phyloP scores from a whole-genome alignment of 1,140 invertebrate species.

The Neoseiulus cucumeris region DNA sequence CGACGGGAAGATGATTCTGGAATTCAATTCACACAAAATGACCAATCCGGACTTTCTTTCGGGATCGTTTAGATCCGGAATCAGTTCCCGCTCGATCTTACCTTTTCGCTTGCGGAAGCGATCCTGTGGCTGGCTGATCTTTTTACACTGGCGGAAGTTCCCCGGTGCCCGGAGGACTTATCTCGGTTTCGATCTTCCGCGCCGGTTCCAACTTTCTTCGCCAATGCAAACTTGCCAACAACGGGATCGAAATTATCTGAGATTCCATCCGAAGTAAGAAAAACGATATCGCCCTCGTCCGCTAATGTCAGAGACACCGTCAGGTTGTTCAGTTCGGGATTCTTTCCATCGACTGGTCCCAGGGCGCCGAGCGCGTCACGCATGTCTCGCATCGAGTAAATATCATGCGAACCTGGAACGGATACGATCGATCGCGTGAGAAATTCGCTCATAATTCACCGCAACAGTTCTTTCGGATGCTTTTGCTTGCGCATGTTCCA shows the following conservation, averaged over 20 bases:
- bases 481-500: neutral
- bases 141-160: neutral
- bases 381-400: slow-evolving; percentile 70
- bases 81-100: neutral
- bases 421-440: slow-evolving; percentile 20
- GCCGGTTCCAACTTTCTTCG: slow-evolving; percentile 23
- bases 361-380: slow-evolving; percentile 69
- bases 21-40: slow-evolving; percentile 15
- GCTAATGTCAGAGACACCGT: slow-evolving; percentile 70
- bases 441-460: neutral
- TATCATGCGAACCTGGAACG: slow-evolving; percentile 57
- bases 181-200: slow-evolving; percentile 16
- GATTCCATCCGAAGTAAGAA: slow-evolving; percentile 73
- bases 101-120: neutral
- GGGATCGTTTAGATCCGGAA: neutral
- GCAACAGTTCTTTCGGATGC: neutral
- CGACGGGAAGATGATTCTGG: slow-evolving; percentile 39
- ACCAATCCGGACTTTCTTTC: slow-evolving; percentile 11
- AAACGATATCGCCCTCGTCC: slow-evolving; percentile 62
- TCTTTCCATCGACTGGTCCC: slow-evolving; percentile 65
- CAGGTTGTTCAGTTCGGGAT: slow-evolving; percentile 72
- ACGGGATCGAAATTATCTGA: slow-evolving; percentile 87
- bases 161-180: neutral
- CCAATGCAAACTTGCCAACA: slow-evolving; percentile 70
- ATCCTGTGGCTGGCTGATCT: slow-evolving; percentile 9